Evolutionary conservation across 2,113 vertebrate genomes (phyloP).

Genomic region (Mustela lutreola): DNA sequence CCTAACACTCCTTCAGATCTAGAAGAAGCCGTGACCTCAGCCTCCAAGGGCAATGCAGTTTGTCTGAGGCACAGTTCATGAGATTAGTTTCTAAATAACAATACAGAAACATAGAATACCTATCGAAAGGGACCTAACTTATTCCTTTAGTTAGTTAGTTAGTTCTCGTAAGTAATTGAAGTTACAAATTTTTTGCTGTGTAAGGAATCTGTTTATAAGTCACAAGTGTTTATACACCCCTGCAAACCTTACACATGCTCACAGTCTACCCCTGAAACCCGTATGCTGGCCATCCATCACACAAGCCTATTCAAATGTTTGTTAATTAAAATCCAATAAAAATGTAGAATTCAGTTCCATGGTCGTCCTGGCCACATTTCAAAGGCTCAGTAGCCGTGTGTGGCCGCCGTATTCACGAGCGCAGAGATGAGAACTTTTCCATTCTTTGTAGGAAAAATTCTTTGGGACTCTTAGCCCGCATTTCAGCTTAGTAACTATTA

Average conservation of each 20-base stretch:
- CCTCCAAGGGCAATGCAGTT: not conserved
- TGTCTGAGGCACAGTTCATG: not conserved
- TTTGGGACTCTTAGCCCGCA: not conserved
- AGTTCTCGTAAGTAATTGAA: not conserved
- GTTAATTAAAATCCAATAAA: not conserved
- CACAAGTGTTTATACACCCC: not conserved
- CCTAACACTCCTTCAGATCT: not conserved
- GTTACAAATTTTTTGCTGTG: too few relatives aligned
- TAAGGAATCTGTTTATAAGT: not conserved
- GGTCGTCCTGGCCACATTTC: too few relatives aligned
- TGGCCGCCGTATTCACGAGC: rapidly evolving
- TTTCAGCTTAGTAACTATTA: not conserved
- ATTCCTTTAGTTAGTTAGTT: not conserved
- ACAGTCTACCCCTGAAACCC: not conserved
- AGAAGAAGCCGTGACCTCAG: not conserved
- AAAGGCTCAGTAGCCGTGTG: not conserved
- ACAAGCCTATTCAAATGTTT: not conserved
- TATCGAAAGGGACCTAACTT: not conserved
- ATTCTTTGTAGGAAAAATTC: not conserved
- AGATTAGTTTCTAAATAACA: not conserved
- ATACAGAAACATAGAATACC: not conserved
- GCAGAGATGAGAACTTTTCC: too few relatives aligned
- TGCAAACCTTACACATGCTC: not conserved
- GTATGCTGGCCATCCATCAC: rapidly evolving
- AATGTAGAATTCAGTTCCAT: not conserved